Base-by-base conservation (phyloP, 2,113 vertebrate species). In the Macroglossus sobrinus region DNA sequence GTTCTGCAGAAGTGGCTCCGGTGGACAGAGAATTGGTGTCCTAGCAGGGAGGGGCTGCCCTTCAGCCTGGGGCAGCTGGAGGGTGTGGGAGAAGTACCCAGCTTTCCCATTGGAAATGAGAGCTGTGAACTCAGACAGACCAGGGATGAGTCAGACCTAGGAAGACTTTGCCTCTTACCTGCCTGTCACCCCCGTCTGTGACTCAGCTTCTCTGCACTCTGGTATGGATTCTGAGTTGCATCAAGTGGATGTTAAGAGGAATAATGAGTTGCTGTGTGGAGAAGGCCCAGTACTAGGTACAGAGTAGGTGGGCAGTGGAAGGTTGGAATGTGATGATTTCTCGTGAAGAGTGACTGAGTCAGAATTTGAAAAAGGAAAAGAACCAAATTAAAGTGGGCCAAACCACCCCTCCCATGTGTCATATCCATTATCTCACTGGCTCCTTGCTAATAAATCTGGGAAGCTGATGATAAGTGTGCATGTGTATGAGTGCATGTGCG, bases 301-400 rank as follows among this genome's bases (percentile, higher is more conserved):
- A 0, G 2, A 5, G 61, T 22, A 18, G 57, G 57, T 61, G 30
- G 47, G 21, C 85, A 68, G 45, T 1, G 1, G 38, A 74, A 71
- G 28, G 38, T 30, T 2, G 7, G 30, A 38, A 59, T 13, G 71
- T 30, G 5, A 3, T 33, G 33, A 21, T 79, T 82, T 89, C 89
- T 87, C 3, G 24, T 64, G 68, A 45, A 91, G 63, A 66, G 38
- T n/a, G 78, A 53, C 69, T 45, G 47, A 76, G 28, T 79, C 84
- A 66, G 40, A 40, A 71, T 55, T 93, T 84, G 90, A 93, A 94
- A 88, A 40, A 88, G 78, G 53, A 57, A 57, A 76, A 84, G 80
- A 81, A 69, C 84, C 69, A 72, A 97, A n/a, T 69, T 38, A 43
- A 71, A 91, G 16, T 50, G 84, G 76, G 40, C 88, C 47, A 82